Conservation (phyloP, 2,113 vertebrate genomes). For the Pomatorhinus ruficollis region DNA sequence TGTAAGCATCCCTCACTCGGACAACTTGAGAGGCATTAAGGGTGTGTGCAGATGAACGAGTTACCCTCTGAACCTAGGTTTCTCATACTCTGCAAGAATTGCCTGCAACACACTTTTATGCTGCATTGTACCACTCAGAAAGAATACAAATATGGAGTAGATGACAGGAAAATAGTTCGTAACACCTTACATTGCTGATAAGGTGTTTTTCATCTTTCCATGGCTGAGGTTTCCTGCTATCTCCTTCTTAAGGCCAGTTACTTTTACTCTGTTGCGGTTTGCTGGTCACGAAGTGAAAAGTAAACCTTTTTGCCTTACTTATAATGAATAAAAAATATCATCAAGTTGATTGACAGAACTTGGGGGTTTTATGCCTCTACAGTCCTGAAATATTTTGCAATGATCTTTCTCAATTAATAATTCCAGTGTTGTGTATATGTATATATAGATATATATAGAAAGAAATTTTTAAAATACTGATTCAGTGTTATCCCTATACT, state of each 20-base stretch:
- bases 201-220: neutral
- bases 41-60: slow-evolving; percentile 8
- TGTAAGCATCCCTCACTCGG: neutral
- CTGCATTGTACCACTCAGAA: neutral
- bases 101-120: neutral
- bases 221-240: neutral
- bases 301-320: neutral
- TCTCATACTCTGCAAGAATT: neutral
- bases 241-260: neutral
- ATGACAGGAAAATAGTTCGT: neutral
- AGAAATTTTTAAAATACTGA: neutral
- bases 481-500: neutral
- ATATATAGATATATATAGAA: neutral
- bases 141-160: neutral
- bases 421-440: neutral
- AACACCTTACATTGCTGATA: neutral
- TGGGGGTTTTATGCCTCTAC: neutral
- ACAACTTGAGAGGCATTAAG: slow-evolving; percentile 19
- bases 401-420: neutral
- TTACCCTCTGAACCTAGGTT: slow-evolving; percentile 28
- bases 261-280: neutral
- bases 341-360: neutral
- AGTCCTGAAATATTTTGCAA: neutral
- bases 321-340: neutral
- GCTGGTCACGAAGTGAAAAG: neutral